Evolutionary conservation across 2,888 invertebrate species (phyloP), one percentile per base, ranked within the genome.

Genomic region (Serrognathus titanus): DNA sequence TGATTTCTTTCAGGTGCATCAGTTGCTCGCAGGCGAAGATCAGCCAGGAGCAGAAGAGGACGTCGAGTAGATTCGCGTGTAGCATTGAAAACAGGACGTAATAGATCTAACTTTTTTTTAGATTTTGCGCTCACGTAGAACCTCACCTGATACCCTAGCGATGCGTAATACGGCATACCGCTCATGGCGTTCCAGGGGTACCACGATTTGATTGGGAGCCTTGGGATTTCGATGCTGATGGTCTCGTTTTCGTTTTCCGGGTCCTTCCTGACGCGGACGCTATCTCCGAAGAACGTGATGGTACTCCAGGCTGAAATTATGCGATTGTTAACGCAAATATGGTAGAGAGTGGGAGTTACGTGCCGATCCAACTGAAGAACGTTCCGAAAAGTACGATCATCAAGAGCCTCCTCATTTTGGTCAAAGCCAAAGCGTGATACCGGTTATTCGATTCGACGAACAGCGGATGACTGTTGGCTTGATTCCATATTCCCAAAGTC

Each of bases 11-110:
- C 39, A 92, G 78, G 74, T 93, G 92, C 71, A 90, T 89, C 55
- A 93, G 78, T 72, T 93, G 92, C 67, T 92, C 92, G 67, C 92
- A 93, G 0, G 92, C 90, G 69, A 90, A 92, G 57, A 92, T 86
- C 63, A 92, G 70, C 90, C 90, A 92, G 1, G 89, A 91, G 71
- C 91, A 92, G 78, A 93, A 92, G 66, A 92, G 79, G 0, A 89
- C 86, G 70, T 92, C 92, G 43, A 82, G 58, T n/a, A 83, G 74
- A 66, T 84, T 84, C 0, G 83, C 77, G 41, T 78, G 78, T 5
- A 70, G 66, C 62, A 78, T 67, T 6, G 77, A 74, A 64, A 78
- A 77, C 45, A 75, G 66, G 2, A 78, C 75, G 66, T 77, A 78
- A 61, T 77, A 78, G 24, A 76, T 67, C 70, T 77, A 68, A 51